phyloP scores from a whole-genome alignment of 2,113 vertebrate genomes.

The Crotalus viridis region DNA sequence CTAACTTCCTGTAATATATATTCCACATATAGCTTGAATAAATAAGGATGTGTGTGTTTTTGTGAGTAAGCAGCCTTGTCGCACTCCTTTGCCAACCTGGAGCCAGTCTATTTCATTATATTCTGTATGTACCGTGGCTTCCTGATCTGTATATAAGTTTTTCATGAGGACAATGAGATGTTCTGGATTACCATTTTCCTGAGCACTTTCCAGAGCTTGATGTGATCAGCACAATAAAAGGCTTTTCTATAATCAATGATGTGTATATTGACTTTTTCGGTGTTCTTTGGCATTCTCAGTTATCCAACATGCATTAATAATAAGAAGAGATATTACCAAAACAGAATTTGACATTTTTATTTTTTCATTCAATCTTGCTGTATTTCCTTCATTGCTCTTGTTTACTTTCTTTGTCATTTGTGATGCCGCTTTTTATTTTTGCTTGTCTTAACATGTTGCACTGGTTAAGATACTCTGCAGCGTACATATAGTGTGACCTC shows the following conservation, averaged over 20 bases:
- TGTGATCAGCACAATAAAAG: not conserved
- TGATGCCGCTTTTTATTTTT: not conserved
- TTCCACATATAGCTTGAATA: not conserved
- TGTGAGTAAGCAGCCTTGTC: not conserved
- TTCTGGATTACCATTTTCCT: not conserved
- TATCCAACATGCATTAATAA: not conserved
- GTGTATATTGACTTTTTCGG: not conserved
- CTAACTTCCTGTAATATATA: not conserved
- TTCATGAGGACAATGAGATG: not conserved
- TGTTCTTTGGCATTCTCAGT: not conserved
- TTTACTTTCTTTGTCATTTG: not conserved
- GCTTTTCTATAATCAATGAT: not conserved
- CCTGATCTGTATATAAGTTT: not conserved
- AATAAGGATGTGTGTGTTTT: not conserved
- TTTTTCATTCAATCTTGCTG: not conserved
- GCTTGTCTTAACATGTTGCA: not conserved
- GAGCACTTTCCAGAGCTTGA: not conserved
- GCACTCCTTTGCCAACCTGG: not conserved
- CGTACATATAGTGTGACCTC: not conserved
- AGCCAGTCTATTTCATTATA: not conserved
- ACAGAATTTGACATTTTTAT: not conserved
- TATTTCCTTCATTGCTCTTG: not conserved
- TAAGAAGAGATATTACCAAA: not conserved
- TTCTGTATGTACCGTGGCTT: not conserved
- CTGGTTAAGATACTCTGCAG: not conserved